Conservation (phyloP, 2,888 invertebrate species). For the Venusia cambrica region DNA sequence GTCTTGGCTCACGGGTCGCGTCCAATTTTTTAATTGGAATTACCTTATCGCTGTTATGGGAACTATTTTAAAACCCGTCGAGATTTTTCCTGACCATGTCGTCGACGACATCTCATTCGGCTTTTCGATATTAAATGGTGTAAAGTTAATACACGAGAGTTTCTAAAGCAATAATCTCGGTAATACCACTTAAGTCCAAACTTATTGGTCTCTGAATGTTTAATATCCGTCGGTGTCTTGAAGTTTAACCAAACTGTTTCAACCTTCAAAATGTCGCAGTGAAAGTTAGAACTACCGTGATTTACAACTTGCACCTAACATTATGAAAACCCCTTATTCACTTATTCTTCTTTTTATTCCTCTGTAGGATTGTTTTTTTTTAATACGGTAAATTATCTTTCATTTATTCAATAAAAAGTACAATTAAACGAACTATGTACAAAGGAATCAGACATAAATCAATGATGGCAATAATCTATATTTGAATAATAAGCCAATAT, state of each 20-base stretch:
- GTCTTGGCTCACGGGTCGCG: slow-evolving; percentile 40
- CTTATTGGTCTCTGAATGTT: slow-evolving; percentile 24
- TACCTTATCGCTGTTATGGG: slow-evolving; percentile 30
- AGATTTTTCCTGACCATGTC: no score
- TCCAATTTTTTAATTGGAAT: slow-evolving; percentile 47
- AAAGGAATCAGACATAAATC: no score
- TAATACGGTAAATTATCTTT: no score
- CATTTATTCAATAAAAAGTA: no score
- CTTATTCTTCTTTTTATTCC: no score
- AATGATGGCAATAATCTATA: no score
- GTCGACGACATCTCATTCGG: background rate
- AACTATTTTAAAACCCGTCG: slow-evolving; percentile 12
- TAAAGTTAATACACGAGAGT: slow-evolving; percentile 15
- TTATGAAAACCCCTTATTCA: no score
- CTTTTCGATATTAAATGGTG: slow-evolving; percentile 11
- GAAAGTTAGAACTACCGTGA: slow-evolving; percentile 7
- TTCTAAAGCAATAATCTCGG: slow-evolving; percentile 16
- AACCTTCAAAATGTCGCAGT: slow-evolving; percentile 14
- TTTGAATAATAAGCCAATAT: no score
- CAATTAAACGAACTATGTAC: no score
- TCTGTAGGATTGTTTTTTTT: no score
- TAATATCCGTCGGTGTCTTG: slow-evolving; percentile 21
- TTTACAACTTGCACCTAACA: no score
- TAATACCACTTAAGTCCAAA: slow-evolving; percentile 22
- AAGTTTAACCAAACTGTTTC: slow-evolving; percentile 14